Evolutionary conservation across 2,888 invertebrate species (phyloP).

Genomic region (Cryptops parisi): DNA sequence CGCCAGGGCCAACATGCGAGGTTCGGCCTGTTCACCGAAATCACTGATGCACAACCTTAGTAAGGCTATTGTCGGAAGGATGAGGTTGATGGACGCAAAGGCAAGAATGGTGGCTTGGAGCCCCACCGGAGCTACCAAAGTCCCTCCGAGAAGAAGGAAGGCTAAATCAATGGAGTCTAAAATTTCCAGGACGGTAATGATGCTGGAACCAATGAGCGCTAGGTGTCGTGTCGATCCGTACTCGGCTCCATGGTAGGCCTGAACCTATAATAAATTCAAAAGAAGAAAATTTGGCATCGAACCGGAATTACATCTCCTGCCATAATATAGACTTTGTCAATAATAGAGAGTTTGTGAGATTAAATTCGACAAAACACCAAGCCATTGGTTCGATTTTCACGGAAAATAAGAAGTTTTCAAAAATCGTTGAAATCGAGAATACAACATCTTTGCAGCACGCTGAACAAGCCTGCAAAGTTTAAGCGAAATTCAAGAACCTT

Average conservation of each 20-base stretch:
- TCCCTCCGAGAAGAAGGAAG: background rate
- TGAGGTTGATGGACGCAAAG: conserved; percentile 39
- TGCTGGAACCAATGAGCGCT: conserved; percentile 1
- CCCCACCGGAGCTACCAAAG: conserved; percentile 20
- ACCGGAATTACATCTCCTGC: too few species aligned
- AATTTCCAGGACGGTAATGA: conserved; percentile 1
- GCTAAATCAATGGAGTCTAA: conserved; percentile 2
- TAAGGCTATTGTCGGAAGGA: conserved; percentile 40
- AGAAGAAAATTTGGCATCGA: background rate
- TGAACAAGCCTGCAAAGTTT: too few species aligned
- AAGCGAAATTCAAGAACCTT: too few species aligned
- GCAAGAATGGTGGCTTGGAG: conserved; percentile 36
- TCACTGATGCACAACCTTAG: conserved; percentile 38
- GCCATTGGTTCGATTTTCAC: too few species aligned
- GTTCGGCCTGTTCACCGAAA: conserved; percentile 30
- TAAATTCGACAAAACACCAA: too few species aligned
- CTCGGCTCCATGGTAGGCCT: conserved; percentile 3
- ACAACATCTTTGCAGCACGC: too few species aligned
- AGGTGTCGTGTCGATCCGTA: background rate
- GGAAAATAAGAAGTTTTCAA: too few species aligned
- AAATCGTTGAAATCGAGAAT: too few species aligned
- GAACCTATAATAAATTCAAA: background rate
- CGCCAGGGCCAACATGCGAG: background rate
- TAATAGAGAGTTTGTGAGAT: too few species aligned
- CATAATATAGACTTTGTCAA: too few species aligned